Conservation (phyloP, 2,113 vertebrate species). For the Ifrita kowaldi region DNA sequence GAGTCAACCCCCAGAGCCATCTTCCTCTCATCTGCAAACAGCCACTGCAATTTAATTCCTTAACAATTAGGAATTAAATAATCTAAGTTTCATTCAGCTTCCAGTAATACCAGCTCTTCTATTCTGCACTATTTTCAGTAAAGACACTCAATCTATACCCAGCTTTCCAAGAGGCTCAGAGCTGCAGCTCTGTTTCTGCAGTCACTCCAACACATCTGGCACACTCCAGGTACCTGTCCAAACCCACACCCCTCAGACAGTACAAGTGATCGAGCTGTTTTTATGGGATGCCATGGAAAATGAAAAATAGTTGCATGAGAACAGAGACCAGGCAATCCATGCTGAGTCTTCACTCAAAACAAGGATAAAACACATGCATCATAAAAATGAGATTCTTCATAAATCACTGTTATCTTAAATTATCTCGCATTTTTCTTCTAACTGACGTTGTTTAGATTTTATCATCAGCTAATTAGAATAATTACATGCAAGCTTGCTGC, state of each 20-base stretch:
- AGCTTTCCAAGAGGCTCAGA: background rate
- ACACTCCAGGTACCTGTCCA: background rate
- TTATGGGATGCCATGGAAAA: background rate
- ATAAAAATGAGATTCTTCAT: background rate
- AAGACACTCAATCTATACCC: background rate
- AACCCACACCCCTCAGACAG: background rate
- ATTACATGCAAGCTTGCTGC: conserved; percentile 13
- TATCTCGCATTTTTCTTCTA: background rate
- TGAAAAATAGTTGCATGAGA: background rate
- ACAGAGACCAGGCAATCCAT: background rate
- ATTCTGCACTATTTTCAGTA: background rate
- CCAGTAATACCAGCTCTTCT: background rate
- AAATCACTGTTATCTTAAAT: background rate
- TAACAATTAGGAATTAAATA: background rate
- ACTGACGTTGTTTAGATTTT: conserved; percentile 5
- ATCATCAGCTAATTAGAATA: conserved; percentile 47
- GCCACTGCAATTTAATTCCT: background rate
- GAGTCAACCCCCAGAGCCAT: background rate
- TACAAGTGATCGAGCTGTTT: background rate
- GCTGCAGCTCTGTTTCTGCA: background rate
- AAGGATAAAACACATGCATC: background rate
- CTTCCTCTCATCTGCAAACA: background rate
- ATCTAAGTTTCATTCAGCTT: background rate
- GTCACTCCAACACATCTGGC: rapidly evolving
- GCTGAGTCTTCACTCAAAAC: background rate